Base-by-base conservation (phyloP, 2,113 vertebrate genomes). In the Morone chrysops region DNA sequence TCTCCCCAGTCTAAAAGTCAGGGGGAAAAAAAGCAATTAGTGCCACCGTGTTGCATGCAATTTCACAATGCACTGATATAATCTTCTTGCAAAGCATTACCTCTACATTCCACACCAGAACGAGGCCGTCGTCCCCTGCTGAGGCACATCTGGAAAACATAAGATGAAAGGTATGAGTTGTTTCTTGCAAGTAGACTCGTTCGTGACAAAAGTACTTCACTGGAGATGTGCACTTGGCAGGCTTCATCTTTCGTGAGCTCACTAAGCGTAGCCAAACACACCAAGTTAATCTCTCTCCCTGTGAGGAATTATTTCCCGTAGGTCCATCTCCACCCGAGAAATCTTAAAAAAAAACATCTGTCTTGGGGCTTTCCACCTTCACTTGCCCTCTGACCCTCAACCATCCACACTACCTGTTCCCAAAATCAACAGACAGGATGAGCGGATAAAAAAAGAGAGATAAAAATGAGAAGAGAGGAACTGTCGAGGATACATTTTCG, bases 51-150 rank as follows among this genome's bases (percentile, higher is more conserved):
- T 14, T 43, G 25, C 36, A 43, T 43, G 53, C 16, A 68, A 31
- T 51, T 67, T 75, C 36, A 75, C 14, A 70, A 17, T 36, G 12
- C 8, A 22, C 20, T 40, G 73, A 51, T 68, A 83, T 38, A 10
- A 70, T 18, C 0, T 17, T 45, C 53, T 11, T 11, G n/a, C 7
- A n/a, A 50, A 14, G 6, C 9, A 41, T 85, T 81, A 99, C 98
- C 97, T 99, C 95, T 9, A 96, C 93, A 88, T 97, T 97, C 98
- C 98, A 99, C 10, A 99, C 93, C 94, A 97, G 87, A 60, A 99
- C 69, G 25, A 97, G 92, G 67, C 97, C 98, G 80, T 99, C 98
- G 81, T 99, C 98, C 41, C 98, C 97, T 20, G 97, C 97, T 63
- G 98, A 99, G 31, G 97, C 97, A 96, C 97, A 99, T 87, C 98